Evolutionary conservation across 2,888 invertebrate genomes (phyloP).

Genomic region (Unio delphinus): DNA sequence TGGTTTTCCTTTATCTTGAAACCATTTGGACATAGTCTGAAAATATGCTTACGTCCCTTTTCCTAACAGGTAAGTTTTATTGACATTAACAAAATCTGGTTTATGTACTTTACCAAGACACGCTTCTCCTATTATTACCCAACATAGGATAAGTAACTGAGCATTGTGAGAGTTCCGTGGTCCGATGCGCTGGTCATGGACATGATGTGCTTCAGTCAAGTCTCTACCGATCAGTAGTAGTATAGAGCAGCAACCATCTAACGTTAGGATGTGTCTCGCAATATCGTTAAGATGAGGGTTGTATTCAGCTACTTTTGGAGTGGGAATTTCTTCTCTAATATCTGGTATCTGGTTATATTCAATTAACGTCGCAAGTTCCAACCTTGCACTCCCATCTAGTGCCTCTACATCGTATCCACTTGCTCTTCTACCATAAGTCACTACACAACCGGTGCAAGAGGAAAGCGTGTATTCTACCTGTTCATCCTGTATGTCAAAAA

Average conservation of each 20-base stretch:
- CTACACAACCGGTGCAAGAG: neutral
- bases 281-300: neutral
- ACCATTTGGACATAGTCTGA: constrained; percentile 7
- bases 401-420: neutral
- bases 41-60: constrained; percentile 4
- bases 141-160: constrained; percentile 13
- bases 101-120: constrained; percentile 17
- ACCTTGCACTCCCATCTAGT: neutral
- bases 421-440: neutral
- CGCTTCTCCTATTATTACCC: constrained; percentile 16
- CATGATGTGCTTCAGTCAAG: constrained; percentile 18
- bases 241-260: neutral
- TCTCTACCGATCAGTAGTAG: constrained; percentile 21
- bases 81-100: constrained; percentile 5
- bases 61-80: constrained; percentile 5
- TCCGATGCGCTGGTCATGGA: constrained; percentile 10
- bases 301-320: constrained; percentile 9
- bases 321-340: constrained; percentile 13
- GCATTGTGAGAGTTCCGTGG: constrained; percentile 4
- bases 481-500: constrained; percentile 1
- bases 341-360: constrained; percentile 20
- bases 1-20: neutral
- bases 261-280: neutral
- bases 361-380: constrained; percentile 11
- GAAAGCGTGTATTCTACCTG: constrained; percentile 9